Base-by-base conservation (phyloP, 2,113 vertebrate genomes). In the Pyrgilauda ruficollis region DNA sequence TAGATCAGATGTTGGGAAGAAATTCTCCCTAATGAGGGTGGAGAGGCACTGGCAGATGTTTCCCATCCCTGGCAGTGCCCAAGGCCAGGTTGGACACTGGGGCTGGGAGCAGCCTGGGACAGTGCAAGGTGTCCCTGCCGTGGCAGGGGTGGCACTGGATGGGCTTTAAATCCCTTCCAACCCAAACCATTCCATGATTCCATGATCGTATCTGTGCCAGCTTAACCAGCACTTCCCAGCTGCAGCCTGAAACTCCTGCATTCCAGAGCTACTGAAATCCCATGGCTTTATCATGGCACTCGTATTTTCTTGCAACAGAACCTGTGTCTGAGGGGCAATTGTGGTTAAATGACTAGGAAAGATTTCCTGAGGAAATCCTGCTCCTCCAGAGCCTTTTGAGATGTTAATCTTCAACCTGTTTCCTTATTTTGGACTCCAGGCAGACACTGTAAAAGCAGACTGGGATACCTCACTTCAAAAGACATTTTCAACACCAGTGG, bases 401-500 rank as follows among this genome's bases (percentile, higher is more conserved):
- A 89, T 90, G 92, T 95, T 95, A 87, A 95, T 95, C 90, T 80
- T 92, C 88, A 79, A 24, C 78, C 81, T 64, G 41, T 58, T 91
- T 95, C 88, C 95, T 95, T 69, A 67, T 88, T 93, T 92, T 90
- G 94, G 94, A 86, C 96, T 93, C 68, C 53, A 91, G 92, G 76
- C 84, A 92, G 90, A 46, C 31, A 23, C 49, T 39, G 37, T 44
- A 53, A 91, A 92, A 88, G 61, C 72, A 86, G 84, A n/a, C 68
- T 81, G 55, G 81, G 81, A 93, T 93, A 81, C 88, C 87, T 92
- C 62, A 69, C 81, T 95, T 97, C 93, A 97, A 91, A 95, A 93
- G 86, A 78, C 72, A 84, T 97, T 97, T 96, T 96, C 95, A 94
- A 44, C 90, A 91, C 92, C 84, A 95, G 39, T 90, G 84, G 75